Evolutionary conservation across 2,113 vertebrate genomes (phyloP).

Genomic region (Galeopterus variegatus): DNA sequence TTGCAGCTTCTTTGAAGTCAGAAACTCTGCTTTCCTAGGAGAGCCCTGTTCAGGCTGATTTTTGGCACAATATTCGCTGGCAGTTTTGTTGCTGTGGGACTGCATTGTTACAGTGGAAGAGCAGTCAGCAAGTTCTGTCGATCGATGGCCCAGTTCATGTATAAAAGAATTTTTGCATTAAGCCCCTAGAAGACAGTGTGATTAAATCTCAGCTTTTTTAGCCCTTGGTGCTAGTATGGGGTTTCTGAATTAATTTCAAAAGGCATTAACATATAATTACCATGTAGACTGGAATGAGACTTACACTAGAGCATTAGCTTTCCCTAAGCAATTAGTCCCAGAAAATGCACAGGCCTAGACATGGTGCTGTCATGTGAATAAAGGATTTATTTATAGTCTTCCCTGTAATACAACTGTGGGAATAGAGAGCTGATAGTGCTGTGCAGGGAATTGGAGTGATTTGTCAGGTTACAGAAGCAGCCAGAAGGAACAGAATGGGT

Average conservation of each 20-base stretch:
- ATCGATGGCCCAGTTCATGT: not conserved
- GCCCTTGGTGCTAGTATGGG: constrained; percentile 8
- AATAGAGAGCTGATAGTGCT: not conserved
- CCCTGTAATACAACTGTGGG: not conserved
- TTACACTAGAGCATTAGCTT: constrained; percentile 55
- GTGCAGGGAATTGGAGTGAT: constrained; percentile 11
- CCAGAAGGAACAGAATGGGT: not conserved
- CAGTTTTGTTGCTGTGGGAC: not conserved
- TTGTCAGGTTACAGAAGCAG: constrained; percentile 31
- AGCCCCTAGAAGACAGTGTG: constrained; percentile 49
- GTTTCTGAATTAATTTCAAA: constrained; percentile 72
- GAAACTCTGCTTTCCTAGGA: not conserved
- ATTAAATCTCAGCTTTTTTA: constrained; percentile 65
- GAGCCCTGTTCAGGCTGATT: not conserved
- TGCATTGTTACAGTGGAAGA: not conserved
- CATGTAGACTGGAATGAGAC: constrained; percentile 41
- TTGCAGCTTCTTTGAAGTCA: not conserved
- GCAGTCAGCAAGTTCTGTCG: not conserved
- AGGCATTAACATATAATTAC: constrained; percentile 73
- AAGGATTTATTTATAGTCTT: constrained; percentile 68
- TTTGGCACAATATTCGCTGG: rapidly evolving
- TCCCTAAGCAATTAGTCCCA: constrained; percentile 75
- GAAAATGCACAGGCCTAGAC: constrained; percentile 51
- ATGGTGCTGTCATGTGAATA: constrained; percentile 34
- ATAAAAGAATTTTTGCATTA: constrained; percentile 45